Base-by-base conservation (phyloP, 1,140 invertebrate genomes). In the Gonioctena quinquepunctata region DNA sequence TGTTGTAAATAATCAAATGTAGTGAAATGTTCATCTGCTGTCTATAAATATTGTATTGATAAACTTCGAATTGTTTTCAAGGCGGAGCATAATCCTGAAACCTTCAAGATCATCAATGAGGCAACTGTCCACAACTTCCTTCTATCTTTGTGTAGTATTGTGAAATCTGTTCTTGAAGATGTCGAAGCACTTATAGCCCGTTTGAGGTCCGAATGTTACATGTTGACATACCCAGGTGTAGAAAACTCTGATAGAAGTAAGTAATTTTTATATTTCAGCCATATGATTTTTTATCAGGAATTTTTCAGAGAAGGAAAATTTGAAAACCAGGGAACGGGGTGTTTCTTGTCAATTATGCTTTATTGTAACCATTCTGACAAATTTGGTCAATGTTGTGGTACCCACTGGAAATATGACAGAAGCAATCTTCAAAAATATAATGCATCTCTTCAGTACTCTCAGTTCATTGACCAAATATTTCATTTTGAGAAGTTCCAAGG, bases 401-500 rank as follows among this genome's bases (percentile, higher is more conserved):
- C 74, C 76, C 56, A 76, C 82, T 22, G 85, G 83, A 33, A 74
- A 67, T 59, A 71, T 81, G 18, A 79, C 82, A 3, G 86, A 87
- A 28, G 62, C 74, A 2, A 75, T 84, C 5, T 84, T 87, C 2
- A 87, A 85, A 75, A 86, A 85, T 77, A 72, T 86, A n/a, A 80
- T 83, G 21, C 72, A 78, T 21, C 71, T 87, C 2, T 88, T 84
- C 69, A 83, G 78, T 27, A 74, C 83, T 48, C 68, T 87, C 4
- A 82, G 79, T 62, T 80, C 80, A 25, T 73, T 87, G 16, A 83
- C 85, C 0, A 87, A 86, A 74, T 86, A 88, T 79, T 87, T 87
- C 56, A 72, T 76, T 21, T 69, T 68, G 2, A 84, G 83, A 65
- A 86, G 84, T 0, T 82, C 75, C 1, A 68, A 76, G 57, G 76